Conservation (phyloP, 2,888 invertebrate genomes). For the Cheilosia scutellata region DNA sequence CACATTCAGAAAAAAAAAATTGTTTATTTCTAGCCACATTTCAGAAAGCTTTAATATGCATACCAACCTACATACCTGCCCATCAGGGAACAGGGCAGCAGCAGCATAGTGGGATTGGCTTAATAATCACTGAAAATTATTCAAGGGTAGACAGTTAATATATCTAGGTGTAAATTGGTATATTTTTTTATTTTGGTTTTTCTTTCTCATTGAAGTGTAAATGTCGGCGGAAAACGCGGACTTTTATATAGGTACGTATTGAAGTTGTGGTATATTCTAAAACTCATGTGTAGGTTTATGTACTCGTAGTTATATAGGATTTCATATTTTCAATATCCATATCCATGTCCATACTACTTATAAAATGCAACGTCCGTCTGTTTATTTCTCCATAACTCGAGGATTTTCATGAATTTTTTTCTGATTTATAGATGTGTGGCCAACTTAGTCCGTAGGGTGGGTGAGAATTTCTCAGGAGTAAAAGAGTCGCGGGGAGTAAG, state of each 20-base stretch:
- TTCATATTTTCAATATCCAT: too few species aligned
- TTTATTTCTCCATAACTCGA: too few species aligned
- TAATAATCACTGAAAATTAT: conserved; percentile 20
- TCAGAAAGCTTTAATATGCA: background rate
- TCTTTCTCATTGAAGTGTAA: too few species aligned
- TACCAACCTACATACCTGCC: background rate
- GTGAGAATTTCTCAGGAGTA: too few species aligned
- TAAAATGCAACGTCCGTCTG: too few species aligned
- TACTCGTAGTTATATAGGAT: background rate
- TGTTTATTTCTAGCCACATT: conserved; percentile 21
- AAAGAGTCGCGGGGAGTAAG: too few species aligned
- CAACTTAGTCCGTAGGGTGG: too few species aligned
- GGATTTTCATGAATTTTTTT: too few species aligned
- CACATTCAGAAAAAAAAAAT: conserved; percentile 11
- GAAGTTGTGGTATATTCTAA: background rate
- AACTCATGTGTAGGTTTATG: background rate
- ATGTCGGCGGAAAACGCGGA: background rate
- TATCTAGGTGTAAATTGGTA: background rate
- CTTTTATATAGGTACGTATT: background rate
- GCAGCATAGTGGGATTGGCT: conserved; percentile 16
- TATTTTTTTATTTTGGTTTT: background rate
- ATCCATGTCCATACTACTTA: too few species aligned
- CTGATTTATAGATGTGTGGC: too few species aligned
- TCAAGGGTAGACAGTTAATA: conserved; percentile 32
- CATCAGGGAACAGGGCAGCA: background rate